These are phyloP conservation scores for Drosophila nigrodunni DNA, from an alignment of 1,140 invertebrate genomes.

Conservation along the genomic window DNA sequence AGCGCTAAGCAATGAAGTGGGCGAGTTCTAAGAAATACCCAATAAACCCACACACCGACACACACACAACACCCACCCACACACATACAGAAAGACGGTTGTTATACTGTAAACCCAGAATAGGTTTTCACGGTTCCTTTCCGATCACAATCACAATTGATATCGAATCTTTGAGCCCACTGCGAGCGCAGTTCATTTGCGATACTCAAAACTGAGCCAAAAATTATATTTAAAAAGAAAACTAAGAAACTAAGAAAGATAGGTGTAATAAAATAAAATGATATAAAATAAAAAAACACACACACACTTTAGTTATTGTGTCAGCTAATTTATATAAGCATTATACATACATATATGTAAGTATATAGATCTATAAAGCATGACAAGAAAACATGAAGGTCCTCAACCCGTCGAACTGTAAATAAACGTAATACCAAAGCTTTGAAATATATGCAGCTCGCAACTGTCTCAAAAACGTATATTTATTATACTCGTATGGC, in stretches of 20 bases:
- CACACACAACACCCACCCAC: slow-evolving; percentile 15
- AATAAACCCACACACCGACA: slow-evolving; percentile 21
- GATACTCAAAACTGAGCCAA: slow-evolving; percentile 79
- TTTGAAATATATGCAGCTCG: slow-evolving; percentile 36
- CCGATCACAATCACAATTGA: slow-evolving; percentile 48
- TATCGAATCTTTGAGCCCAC: slow-evolving; percentile 53
- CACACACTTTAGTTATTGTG: slow-evolving; percentile 39
- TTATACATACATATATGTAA: slow-evolving; percentile 21
- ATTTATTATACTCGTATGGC: slow-evolving; percentile 51
- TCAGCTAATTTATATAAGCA: slow-evolving; percentile 47
- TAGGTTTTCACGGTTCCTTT: slow-evolving; percentile 78
- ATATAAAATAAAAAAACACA: neutral
- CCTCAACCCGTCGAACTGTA: slow-evolving; percentile 38
- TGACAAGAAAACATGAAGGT: slow-evolving; percentile 21
- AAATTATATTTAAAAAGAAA: slow-evolving; percentile 60
- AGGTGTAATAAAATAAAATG: too few species aligned
- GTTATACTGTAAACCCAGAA: slow-evolving; percentile 59
- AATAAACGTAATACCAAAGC: slow-evolving; percentile 41
- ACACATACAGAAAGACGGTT: slow-evolving; percentile 55
- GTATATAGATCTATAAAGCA: slow-evolving; percentile 10
- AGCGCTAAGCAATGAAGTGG: slow-evolving; percentile 70
- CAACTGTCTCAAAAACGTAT: slow-evolving; percentile 50
- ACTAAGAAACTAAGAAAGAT: neutral
- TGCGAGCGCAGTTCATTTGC: slow-evolving; percentile 69
- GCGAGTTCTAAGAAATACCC: slow-evolving; percentile 2